Evolutionary conservation across 2,888 invertebrate species (phyloP), one percentile per base, ranked within the genome.

Genomic region (Volucella inanis): DNA sequence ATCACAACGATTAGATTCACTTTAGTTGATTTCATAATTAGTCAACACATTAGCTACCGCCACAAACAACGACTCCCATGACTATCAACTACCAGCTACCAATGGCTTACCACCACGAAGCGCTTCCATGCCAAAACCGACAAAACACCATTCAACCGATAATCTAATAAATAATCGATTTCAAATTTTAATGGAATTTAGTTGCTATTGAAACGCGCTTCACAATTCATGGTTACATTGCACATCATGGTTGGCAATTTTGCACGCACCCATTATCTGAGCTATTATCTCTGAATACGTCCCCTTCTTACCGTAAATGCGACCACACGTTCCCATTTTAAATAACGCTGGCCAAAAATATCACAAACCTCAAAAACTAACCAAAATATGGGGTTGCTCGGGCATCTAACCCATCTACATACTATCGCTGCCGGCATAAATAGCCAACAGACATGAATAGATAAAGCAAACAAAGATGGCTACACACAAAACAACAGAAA

Each of bases 141-240:
- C 18, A 22, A 6, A 18, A 39, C 45, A n/a, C 12, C 15, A 10
- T 54, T 15, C 10, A 2, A 38, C 55, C 71, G 85, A 81, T 85
- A 85, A 85, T 81, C 67, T 67, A 85, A 85, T 81, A 85, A 85
- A 85, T 77, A 85, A 81, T 85, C 85, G 76, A 85, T 85, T 85
- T 68, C 47, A 72, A 85, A 81, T 72, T 76, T 85, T 67, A 85
- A 85, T 85, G 81, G 68, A 81, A 85, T 49, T 55, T 74, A 61
- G 8, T n/a, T 8, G 39, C 38, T 38, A n/a, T 0, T 9, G 55
- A 39, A 15, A 39, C 12, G 39, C 31, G 12, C 4, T 62, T 45
- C 50, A 65, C 67, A 74, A 68, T 83, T 79, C 72, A 67, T 22
- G 50, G 41, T 83, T 61, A 62, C 45, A 39, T 49, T 57, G 52